These are phyloP conservation scores for Hesperia comma DNA, from an alignment of 2,888 invertebrate species.

Conservation along the genomic window DNA sequence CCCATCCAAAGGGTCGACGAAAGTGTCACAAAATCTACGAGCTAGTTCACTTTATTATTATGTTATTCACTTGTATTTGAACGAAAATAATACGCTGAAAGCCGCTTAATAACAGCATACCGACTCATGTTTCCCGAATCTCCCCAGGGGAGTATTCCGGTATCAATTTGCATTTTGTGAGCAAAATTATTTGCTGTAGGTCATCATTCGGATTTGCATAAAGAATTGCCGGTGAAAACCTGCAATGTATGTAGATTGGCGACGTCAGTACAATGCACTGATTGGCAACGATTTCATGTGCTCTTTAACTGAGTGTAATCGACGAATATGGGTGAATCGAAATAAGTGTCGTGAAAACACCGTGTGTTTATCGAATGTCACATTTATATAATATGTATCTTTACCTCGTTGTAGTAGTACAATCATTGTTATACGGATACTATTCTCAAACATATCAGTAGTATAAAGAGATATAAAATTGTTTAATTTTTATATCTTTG, in stretches of 20 bases:
- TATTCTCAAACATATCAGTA: too few species aligned
- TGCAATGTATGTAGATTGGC: constrained; percentile 34
- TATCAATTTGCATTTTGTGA: constrained; percentile 36
- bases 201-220: constrained; percentile 34
- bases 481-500: too few species aligned
- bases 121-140: constrained; percentile 26
- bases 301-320: constrained; percentile 12
- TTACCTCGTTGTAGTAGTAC: too few species aligned
- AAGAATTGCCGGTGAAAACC: constrained; percentile 27
- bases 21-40: too few species aligned
- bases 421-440: too few species aligned
- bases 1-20: too few species aligned
- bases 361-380: neutral
- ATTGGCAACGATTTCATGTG: constrained; percentile 25
- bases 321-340: neutral
- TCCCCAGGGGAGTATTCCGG: constrained; percentile 28
- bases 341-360: neutral
- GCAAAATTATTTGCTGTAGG: constrained; percentile 26
- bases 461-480: too few species aligned
- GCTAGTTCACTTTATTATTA: neutral
- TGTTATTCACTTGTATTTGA: neutral
- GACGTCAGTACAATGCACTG: constrained; percentile 26
- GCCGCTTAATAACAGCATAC: constrained; percentile 25
- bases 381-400: too few species aligned
- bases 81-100: constrained; percentile 22